Percentiles rank a stretch among this genome's conserved stretches.
Conservation (phyloP, 1,140 invertebrate species). For the Scylla paramamosain region DNA sequence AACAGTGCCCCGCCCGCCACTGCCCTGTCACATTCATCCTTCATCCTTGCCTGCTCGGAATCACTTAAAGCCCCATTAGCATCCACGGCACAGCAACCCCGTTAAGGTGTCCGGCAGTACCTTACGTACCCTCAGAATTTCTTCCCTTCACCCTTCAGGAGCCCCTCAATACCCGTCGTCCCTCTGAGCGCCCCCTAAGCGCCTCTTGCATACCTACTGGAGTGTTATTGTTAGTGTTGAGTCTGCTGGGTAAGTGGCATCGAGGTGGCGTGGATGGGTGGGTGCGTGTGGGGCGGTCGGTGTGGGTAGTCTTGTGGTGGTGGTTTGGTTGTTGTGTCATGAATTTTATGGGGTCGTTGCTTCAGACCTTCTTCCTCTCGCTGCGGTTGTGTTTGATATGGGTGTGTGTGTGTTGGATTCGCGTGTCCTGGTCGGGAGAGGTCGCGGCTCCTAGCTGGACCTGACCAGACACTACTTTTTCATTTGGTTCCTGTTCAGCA, state of each 20-base stretch:
- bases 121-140: not conserved
- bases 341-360: too few relatives aligned
- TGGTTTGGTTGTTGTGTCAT: too few relatives aligned
- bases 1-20: not conserved
- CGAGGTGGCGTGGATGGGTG: constrained; percentile 15
- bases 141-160: not conserved
- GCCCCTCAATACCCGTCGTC: not conserved
- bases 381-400: too few relatives aligned
- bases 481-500: too few relatives aligned
- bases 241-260: not conserved
- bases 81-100: not conserved
- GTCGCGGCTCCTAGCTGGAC: too few relatives aligned
- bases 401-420: too few relatives aligned
- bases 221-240: constrained; percentile 13
- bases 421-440: too few relatives aligned
- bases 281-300: not conserved
- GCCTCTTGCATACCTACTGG: not conserved
- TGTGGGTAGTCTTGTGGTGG: too few relatives aligned
- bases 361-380: too few relatives aligned
- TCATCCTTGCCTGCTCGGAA: not conserved
- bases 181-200: not conserved
- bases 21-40: not conserved
- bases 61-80: not conserved
- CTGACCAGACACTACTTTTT: too few relatives aligned
- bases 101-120: not conserved